Percentiles rank a stretch among this genome's conserved stretches.
Evolutionary conservation across 1,140 invertebrate species (phyloP).

Genomic region (Drosophila kikkawai): DNA sequence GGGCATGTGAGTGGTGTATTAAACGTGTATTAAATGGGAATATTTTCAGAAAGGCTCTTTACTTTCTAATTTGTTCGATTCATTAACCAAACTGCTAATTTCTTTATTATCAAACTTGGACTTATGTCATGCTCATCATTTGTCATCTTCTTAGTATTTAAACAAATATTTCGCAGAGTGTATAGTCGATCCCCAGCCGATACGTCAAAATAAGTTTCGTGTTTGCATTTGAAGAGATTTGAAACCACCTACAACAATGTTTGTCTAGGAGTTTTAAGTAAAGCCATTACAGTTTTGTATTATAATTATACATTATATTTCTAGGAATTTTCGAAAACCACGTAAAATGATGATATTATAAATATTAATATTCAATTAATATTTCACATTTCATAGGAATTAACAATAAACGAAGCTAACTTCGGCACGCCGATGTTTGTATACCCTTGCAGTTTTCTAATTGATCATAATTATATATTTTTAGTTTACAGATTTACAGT

Average conservation of each 20-base stretch:
- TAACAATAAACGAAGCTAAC: too few relatives aligned
- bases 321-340: background rate
- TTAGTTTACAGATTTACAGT: too few relatives aligned
- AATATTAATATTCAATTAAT: background rate
- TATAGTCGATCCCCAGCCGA: conserved; percentile 2
- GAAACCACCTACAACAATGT: background rate
- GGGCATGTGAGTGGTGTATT: conserved; percentile 9
- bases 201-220: conserved; percentile 6
- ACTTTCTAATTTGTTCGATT: background rate
- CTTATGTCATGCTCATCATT: background rate
- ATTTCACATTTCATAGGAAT: background rate
- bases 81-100: too few relatives aligned
- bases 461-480: too few relatives aligned
- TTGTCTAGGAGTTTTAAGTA: background rate
- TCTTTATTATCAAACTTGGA: background rate
- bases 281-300: background rate
- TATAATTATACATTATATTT: background rate
- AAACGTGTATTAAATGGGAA: background rate
- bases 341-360: background rate
- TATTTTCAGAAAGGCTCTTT: background rate
- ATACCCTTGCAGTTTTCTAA: too few relatives aligned
- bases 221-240: conserved; percentile 1
- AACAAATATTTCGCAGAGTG: conserved; percentile 3
- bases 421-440: too few relatives aligned
- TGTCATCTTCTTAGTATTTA: background rate